Evolutionary conservation across 1,140 invertebrate genomes (phyloP), one percentile per base, ranked within the genome.

Genomic region (Sesamia nonagrioides): DNA sequence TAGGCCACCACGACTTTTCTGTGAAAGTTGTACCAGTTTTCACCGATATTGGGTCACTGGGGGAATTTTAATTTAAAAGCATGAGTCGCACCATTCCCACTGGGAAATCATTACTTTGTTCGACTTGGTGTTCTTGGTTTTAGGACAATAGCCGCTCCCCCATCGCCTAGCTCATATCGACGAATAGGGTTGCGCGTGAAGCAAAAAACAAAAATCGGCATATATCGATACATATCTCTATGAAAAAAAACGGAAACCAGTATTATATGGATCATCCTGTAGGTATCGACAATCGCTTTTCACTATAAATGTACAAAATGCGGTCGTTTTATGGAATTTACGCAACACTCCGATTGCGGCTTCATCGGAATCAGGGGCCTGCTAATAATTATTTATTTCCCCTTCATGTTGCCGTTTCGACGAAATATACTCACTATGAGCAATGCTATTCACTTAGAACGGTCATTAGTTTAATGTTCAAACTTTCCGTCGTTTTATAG

Each of bases 291-390:
- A n/a, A 74, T 60, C 37, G 18, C 17, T 60, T 75, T 75, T 48
- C 72, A 50, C 40, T 73, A 33, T 75, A 75, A 75, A 61, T 60
- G 35, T 21, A 75, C 72, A 61, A 56, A 42, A 75, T 75, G 72
- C 35, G 72, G 56, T 75, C 72, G 58, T 18, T 54, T 71, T 35
- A 61, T 8, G 72, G 72, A 75, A 75, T 75, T 61, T 61, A 75
- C 72, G 72, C 56, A 42, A 75, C 42, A 21, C 27, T 42, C 18
- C 60, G 56, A 61, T 75, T 60, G 35, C 42, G 13, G 27, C 37
- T 61, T 75, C 72, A 45, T 33, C 27, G 58, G 72, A 75, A 75
- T 33, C 40, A n/a, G 50, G 17, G 42, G 18, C 40, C 68, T 9
- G 9, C 37, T 27, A 42, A 6, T 48, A 45, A 40, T n/a, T n/a